Evolutionary conservation across 1,140 invertebrate genomes (phyloP).

Genomic region (Drosophila melanogaster): Release_6_plus_ISO1_MT NC_004354.4:4034001-4034500

Average conservation of each 20-base stretch:
- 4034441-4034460: constrained; percentile 79
- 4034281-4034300: constrained; percentile 22
- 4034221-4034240: constrained; percentile 70
- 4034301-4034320: constrained; percentile 36
- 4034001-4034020: constrained; percentile 75
- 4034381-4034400: background rate
- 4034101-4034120: constrained; percentile 52
- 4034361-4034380: constrained; percentile 76
- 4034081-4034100: constrained; percentile 74
- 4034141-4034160: background rate
- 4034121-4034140: background rate
- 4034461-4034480: constrained; percentile 73
- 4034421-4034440: constrained; percentile 41
- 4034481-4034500: constrained; percentile 9
- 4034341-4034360: constrained; percentile 79
- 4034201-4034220: constrained; percentile 83
- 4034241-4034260: constrained; percentile 81
- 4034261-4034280: constrained; percentile 84
- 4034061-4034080: constrained; percentile 32
- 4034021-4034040: constrained; percentile 81
- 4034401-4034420: background rate
- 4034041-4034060: constrained; percentile 51
- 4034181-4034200: constrained; percentile 79
- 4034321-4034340: constrained; percentile 35
- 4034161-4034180: constrained; percentile 31